Evolutionary conservation across 2,113 vertebrate genomes (phyloP).

Genomic region (Sinocyclocheilus grahami): DNA sequence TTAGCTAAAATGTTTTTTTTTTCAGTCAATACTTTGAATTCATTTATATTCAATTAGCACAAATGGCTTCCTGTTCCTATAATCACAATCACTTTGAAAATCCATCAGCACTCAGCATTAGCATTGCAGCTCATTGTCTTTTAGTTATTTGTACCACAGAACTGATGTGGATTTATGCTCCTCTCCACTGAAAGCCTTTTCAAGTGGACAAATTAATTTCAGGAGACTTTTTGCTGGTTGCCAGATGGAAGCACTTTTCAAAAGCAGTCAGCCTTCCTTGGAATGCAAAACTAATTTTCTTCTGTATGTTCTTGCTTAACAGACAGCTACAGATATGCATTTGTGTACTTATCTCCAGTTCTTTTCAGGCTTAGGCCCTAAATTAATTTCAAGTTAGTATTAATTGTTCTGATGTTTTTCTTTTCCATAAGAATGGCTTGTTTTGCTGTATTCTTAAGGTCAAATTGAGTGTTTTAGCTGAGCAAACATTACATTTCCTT

Average conservation of each 20-base stretch:
- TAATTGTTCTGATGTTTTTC: neutral
- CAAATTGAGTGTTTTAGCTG: neutral
- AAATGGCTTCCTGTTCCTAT: constrained; percentile 40
- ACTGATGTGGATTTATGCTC: constrained; percentile 28
- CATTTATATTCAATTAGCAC: constrained; percentile 33
- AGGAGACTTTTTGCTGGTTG: constrained; percentile 33
- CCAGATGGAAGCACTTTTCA: neutral
- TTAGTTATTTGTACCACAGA: constrained; percentile 27
- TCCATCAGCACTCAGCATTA: constrained; percentile 40
- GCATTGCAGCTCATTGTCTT: neutral
- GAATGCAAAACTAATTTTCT: constrained; percentile 7
- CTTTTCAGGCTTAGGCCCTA: neutral
- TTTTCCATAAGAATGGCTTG: neutral
- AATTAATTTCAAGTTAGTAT: neutral
- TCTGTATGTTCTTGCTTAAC: neutral
- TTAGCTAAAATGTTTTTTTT: neutral
- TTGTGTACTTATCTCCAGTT: neutral
- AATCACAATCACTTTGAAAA: constrained; percentile 29
- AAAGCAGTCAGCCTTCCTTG: neutral
- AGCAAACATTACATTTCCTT: constrained; percentile 16
- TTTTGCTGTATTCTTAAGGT: neutral
- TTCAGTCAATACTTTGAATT: constrained; percentile 36
- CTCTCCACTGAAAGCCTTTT: constrained; percentile 23
- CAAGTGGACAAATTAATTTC: constrained; percentile 23
- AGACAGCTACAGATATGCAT: neutral